Base-by-base conservation (phyloP, 23 tunicate species). In the Ciona savignyi region DNA sequence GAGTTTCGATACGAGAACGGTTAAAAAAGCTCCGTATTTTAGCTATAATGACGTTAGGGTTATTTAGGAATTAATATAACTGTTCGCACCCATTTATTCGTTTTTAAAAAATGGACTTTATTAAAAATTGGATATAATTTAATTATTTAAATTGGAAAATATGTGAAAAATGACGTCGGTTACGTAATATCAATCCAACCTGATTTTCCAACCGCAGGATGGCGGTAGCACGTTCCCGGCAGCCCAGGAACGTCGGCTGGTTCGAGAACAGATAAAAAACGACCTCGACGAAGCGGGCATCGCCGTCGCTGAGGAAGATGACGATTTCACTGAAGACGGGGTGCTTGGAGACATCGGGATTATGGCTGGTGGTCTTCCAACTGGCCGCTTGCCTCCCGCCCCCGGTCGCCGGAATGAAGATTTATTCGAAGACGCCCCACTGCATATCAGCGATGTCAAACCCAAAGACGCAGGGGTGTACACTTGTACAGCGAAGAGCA, bases 391-490 rank as follows among this genome's bases (percentile, higher is more conserved):
- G 20, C 9, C 15, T 6, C 56, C 56, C 15, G 11, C 11, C 56
- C 9, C 9, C 11, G 11, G 56, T 42, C 9, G 15, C 6, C 11
- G 22, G 68, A 64, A 23, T 11, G 6, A 4, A 23, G 80, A 75
- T 3, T 6, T 32, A 27, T 35, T 65, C 22, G 29, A 77, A 32
- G 83, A 72, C 62, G 85, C 78, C 0, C 96, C 96, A 25, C 67
- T 88, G 70, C 81, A 88, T 63, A 78, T 88, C 64, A 49, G 29
- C n/a, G 56, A 70, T 28, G 87, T 88, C 27, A 72, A 70, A 28
- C 87, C 87, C 2, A 65, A 35, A n/a, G 96, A 88, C 25, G 82
- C 84, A 3, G 96, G 96, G 26, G 79, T 76, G 31, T 88, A 88
- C 66, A 85, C 80, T 34, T 88, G 96, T 72, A 85, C 77, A 21